Evolutionary conservation across 2,797 vertebrate species (phyloP).

Genomic region (Odontamblyopus rebecca): DNA sequence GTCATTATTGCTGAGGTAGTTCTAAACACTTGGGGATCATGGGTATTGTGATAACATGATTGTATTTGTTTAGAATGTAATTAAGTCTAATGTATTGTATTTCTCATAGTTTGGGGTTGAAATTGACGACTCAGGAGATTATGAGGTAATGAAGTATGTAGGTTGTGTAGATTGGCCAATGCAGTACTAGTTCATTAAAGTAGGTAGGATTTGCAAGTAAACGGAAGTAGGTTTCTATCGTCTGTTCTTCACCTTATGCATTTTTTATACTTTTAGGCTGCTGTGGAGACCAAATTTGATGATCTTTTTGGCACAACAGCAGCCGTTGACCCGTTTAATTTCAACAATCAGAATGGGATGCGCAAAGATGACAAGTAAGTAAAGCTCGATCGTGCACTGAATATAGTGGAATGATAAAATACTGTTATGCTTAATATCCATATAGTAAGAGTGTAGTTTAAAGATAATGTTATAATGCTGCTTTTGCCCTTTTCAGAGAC

Average conservation of each 20-base stretch:
- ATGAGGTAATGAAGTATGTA: slow-evolving; percentile 12
- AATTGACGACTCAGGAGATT: slow-evolving; percentile 1
- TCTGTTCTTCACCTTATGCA: background rate
- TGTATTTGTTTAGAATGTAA: slow-evolving; percentile 4
- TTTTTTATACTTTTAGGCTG: slow-evolving; percentile 65
- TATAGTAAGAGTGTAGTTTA: background rate
- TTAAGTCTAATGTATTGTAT: background rate
- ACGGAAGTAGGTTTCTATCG: background rate
- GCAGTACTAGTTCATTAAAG: background rate
- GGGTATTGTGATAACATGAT: background rate
- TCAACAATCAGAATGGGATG: slow-evolving; percentile 96
- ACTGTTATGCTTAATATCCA: background rate
- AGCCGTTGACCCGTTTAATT: slow-evolving; percentile 92
- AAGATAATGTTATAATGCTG: background rate
- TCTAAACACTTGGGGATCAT: slow-evolving; percentile 1
- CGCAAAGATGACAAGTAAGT: slow-evolving; percentile 91
- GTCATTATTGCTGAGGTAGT: background rate
- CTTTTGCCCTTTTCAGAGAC: slow-evolving; percentile 78
- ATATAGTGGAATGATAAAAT: background rate
- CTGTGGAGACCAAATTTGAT: slow-evolving; percentile 91
- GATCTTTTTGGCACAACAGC: slow-evolving; percentile 93
- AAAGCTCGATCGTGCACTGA: background rate
- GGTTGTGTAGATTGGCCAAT: background rate
- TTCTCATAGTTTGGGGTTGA: slow-evolving; percentile 16
- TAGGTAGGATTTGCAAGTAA: background rate